Percentiles rank a stretch among this genome's conserved stretches.
Conservation (phyloP, 2,797 vertebrate species). For the Notamacropus eugenii region DNA sequence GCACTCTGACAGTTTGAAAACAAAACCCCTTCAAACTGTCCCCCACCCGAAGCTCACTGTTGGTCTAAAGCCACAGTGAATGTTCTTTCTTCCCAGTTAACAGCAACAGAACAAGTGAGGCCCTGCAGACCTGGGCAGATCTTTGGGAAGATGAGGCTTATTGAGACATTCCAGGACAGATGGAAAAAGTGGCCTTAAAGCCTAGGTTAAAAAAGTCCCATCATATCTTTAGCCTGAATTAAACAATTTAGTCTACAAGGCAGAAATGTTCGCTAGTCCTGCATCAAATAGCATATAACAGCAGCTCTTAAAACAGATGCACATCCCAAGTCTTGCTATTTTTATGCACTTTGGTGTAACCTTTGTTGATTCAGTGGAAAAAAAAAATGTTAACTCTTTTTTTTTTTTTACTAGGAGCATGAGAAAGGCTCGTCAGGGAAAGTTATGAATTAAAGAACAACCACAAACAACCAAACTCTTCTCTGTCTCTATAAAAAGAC, state of each 20-base stretch:
- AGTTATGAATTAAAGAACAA: background rate
- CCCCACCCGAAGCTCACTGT: background rate
- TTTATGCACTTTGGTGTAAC: background rate
- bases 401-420: background rate
- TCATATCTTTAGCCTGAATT: background rate
- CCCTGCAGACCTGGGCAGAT: conserved; percentile 18
- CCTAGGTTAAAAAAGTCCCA: background rate
- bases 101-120: background rate
- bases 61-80: background rate
- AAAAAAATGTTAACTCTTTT: background rate
- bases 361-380: conserved; percentile 6
- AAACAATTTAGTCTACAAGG: conserved; percentile 37
- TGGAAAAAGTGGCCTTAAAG: conserved; percentile 1
- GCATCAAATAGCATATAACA: background rate
- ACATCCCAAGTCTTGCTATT: background rate
- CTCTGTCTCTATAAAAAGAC: background rate
- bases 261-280: background rate
- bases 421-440: conserved; percentile 20
- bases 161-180: background rate
- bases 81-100: background rate
- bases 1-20: conserved; percentile 11
- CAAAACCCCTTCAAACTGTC: background rate
- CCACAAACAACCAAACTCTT: background rate
- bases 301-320: conserved; percentile 29
- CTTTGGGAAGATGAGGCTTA: background rate